A percentile compares a stretch with the other conserved stretches of the same genome.
phyloP scores from a whole-genome alignment of 2,888 invertebrate genomes.

The Idaea aversata region DNA sequence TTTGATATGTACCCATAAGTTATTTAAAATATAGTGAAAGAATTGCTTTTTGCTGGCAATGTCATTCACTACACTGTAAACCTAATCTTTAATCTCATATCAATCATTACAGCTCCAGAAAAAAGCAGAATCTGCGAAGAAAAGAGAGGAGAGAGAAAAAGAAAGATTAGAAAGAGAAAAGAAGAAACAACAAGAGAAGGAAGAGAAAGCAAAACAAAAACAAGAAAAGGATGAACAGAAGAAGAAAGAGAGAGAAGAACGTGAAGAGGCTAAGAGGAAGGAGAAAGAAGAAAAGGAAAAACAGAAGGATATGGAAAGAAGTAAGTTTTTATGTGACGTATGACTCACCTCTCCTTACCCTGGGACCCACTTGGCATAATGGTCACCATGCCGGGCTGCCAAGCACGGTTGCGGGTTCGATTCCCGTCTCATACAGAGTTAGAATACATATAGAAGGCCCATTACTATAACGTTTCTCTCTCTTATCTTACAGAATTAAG shows the following conservation, averaged over 20 bases:
- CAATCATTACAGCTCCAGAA: conserved; percentile 69
- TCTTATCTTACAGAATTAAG: conserved; percentile 54
- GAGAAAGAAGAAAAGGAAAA: conserved; percentile 78
- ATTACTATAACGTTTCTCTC: conserved; percentile 2
- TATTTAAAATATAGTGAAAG: too few relatives aligned
- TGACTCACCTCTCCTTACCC: background rate
- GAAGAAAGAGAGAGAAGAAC: conserved; percentile 65
- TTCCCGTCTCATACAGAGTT: too few relatives aligned
- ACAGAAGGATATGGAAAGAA: conserved; percentile 79
- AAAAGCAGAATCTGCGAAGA: conserved; percentile 79
- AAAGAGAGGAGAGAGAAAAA: conserved; percentile 77
- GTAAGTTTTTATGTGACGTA: conserved; percentile 38
- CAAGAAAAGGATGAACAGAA: conserved; percentile 68
- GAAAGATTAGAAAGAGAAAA: conserved; percentile 70
- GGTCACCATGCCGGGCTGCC: too few relatives aligned
- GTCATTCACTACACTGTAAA: background rate
- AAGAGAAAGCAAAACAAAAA: conserved; percentile 67
- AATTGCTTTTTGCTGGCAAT: too few relatives aligned
- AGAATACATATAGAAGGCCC: background rate
- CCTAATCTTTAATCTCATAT: conserved; percentile 3
- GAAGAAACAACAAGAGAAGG: conserved; percentile 69
- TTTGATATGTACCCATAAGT: too few relatives aligned
- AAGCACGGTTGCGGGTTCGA: too few relatives aligned
- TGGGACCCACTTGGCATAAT: background rate
- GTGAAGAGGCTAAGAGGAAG: conserved; percentile 69